A percentile compares a stretch with the other conserved stretches of the same genome.
Evolutionary conservation across 2,797 vertebrate genomes (phyloP).

Genomic region (Pristis pectinata): DNA sequence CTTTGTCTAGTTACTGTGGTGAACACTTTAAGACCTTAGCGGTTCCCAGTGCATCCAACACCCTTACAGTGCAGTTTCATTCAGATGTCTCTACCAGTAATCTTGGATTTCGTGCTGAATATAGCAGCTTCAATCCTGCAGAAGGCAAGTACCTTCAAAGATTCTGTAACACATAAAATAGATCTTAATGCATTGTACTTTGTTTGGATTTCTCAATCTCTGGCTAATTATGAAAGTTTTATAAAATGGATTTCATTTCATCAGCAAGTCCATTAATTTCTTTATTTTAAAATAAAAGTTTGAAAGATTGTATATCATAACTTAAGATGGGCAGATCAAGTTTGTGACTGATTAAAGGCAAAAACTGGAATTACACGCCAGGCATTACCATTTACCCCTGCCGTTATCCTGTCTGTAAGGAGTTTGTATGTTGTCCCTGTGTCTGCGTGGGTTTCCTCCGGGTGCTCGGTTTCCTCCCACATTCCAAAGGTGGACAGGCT

Average conservation of each 20-base stretch:
- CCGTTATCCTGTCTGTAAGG: no score
- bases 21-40: background rate
- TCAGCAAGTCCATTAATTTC: background rate
- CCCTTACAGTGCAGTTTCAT: slow-evolving; percentile 18
- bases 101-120: slow-evolving; percentile 24
- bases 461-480: no score
- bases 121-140: slow-evolving; percentile 7
- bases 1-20: slow-evolving; percentile 16
- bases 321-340: background rate
- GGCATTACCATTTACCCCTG: background rate
- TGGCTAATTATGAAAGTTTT: background rate
- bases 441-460: no score
- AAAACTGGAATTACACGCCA: background rate
- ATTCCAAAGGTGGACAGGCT: no score
- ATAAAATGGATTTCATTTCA: background rate
- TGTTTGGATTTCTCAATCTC: background rate
- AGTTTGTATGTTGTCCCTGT: no score
- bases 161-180: background rate
- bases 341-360: background rate
- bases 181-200: background rate
- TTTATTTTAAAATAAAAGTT: background rate
- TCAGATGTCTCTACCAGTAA: background rate
- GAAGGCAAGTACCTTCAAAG: background rate
- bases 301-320: background rate
- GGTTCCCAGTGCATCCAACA: background rate